A percentile compares a stretch with the other conserved stretches of the same genome.
phyloP scores from a whole-genome alignment of 1,140 invertebrate genomes.

The Planococcus citri region DNA sequence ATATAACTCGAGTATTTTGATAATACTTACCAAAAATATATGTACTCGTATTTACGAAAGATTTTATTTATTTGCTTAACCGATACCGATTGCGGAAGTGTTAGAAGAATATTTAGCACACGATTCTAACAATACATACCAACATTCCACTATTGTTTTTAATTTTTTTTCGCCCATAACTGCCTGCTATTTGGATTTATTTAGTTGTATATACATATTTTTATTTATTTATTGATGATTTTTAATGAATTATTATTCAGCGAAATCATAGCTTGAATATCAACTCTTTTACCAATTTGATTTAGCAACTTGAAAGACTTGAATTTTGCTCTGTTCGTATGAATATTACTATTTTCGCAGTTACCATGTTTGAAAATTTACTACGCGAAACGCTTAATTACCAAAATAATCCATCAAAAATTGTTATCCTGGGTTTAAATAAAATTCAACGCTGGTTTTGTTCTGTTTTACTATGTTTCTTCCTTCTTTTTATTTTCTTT shows the following conservation, averaged over 20 bases:
- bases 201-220: background rate
- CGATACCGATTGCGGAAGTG: no score
- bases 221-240: background rate
- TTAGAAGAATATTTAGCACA: no score
- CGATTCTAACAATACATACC: no score
- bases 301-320: slow-evolving; percentile 1
- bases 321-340: background rate
- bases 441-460: background rate
- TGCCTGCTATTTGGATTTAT: background rate
- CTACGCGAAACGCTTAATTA: background rate
- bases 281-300: background rate
- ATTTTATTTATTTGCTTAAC: no score
- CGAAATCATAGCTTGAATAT: background rate
- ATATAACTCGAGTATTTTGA: no score
- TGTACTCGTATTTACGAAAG: no score
- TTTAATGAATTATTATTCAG: background rate
- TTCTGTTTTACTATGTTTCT: background rate
- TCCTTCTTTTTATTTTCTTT: background rate
- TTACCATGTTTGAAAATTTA: background rate
- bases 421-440: background rate
- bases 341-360: background rate
- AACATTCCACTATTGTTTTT: background rate
- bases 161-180: background rate
- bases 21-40: no score
- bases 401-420: background rate